phyloP scores from a whole-genome alignment of 2,113 vertebrate species.

The human region DNA sequence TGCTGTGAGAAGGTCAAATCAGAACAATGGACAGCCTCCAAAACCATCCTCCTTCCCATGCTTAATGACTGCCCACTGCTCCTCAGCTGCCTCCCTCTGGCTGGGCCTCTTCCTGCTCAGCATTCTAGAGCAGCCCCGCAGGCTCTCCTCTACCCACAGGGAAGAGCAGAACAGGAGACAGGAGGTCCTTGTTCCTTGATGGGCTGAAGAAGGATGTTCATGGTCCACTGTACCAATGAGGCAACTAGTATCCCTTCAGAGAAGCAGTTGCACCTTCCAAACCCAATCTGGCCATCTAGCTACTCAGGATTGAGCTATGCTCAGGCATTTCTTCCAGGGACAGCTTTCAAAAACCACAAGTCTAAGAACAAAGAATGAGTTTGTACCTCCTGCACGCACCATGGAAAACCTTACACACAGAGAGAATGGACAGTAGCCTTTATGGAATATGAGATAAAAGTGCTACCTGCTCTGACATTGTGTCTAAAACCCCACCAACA shows the following conservation, averaged over 20 bases:
- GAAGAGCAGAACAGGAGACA: not conserved
- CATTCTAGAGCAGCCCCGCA: not conserved
- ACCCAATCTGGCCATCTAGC: not conserved
- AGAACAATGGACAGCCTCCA: not conserved
- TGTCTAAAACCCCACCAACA: not conserved
- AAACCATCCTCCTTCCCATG: not conserved
- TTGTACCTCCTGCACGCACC: not conserved
- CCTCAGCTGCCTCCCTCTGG: not conserved
- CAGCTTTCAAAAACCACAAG: not conserved
- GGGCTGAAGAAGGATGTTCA: not conserved
- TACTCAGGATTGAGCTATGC: not conserved
- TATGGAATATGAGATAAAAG: not conserved
- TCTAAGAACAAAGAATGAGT: not conserved
- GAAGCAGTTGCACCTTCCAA: not conserved
- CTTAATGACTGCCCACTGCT: not conserved
- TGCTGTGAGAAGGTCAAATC: not conserved
- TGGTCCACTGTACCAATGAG: rapidly evolving
- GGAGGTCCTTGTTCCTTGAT: not conserved
- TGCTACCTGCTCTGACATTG: not conserved
- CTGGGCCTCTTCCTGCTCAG: not conserved
- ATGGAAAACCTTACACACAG: not conserved
- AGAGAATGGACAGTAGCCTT: not conserved
- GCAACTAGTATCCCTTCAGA: not conserved
- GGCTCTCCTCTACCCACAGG: not conserved
- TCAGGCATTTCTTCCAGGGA: not conserved